A percentile compares a stretch with the other conserved stretches of the same genome.
Evolutionary conservation across 2,888 invertebrate species (phyloP).

Genomic region (Trichopria drosophilae): DNA sequence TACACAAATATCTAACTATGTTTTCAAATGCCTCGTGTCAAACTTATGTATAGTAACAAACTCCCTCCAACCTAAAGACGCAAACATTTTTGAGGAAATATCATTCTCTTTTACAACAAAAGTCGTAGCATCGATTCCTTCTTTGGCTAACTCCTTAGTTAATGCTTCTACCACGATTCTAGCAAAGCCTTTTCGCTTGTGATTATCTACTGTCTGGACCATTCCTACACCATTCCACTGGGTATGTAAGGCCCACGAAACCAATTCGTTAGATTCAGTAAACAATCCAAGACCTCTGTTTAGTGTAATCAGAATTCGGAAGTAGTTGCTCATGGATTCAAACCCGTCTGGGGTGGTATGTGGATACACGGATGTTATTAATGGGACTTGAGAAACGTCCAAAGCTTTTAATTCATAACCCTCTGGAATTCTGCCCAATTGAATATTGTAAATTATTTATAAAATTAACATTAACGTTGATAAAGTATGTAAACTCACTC

Average conservation of each 20-base stretch:
- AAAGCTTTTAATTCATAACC: conserved; percentile 50
- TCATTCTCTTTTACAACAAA: conserved; percentile 49
- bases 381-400: conserved; percentile 41
- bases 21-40: too few relatives aligned
- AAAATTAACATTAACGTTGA: neutral
- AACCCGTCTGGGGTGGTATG: conserved; percentile 46
- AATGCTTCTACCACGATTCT: conserved; percentile 48
- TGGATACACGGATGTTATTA: conserved; percentile 52
- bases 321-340: conserved; percentile 34
- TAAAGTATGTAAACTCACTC: neutral
- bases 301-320: conserved; percentile 47
- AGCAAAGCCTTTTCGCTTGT: conserved; percentile 54
- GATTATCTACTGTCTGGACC: conserved; percentile 50
- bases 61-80: neutral
- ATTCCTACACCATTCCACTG: conserved; percentile 50
- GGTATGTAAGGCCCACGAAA: conserved; percentile 54
- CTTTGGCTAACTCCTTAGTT: conserved; percentile 49
- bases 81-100: conserved; percentile 51
- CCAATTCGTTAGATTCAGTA: conserved; percentile 49
- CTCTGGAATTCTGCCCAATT: conserved; percentile 49
- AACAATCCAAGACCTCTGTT: conserved; percentile 55
- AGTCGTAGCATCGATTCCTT: conserved; percentile 44
- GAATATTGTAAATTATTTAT: neutral
- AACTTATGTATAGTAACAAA: too few relatives aligned
- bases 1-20: too few relatives aligned